Conservation (phyloP, 2,797 vertebrate species). For the Loriculus beryllinus region DNA sequence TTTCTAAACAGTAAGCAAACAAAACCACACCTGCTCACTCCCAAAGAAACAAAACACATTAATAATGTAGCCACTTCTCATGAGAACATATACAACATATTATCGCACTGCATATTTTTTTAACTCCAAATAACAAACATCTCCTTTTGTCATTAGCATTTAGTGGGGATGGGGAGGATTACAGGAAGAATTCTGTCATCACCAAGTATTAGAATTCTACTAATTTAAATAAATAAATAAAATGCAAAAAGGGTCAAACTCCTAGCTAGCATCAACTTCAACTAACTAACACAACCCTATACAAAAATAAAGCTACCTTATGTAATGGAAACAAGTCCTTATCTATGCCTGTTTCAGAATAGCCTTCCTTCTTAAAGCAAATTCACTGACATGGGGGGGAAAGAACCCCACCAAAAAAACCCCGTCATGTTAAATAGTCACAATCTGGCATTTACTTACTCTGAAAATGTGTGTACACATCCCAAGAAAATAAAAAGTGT, state of each 20-base stretch:
- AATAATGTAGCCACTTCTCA: neutral
- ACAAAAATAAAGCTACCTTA: neutral
- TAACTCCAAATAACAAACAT: neutral
- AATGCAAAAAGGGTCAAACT: neutral
- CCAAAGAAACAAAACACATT: neutral
- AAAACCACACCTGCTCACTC: neutral
- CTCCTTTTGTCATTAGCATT: neutral
- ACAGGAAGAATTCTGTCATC: neutral
- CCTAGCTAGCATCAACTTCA: neutral
- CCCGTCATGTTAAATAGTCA: neutral
- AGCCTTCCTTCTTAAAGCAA: neutral
- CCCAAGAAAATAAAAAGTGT: neutral
- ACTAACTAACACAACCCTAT: neutral
- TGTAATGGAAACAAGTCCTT: neutral
- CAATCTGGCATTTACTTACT: neutral
- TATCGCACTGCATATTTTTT: fast-evolving
- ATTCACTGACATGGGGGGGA: neutral
- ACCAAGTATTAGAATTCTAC: neutral
- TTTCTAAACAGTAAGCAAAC: neutral
- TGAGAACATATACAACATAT: neutral
- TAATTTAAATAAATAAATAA: neutral
- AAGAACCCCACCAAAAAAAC: neutral
- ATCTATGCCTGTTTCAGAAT: neutral
- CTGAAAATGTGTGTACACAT: neutral
- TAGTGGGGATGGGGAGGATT: neutral